phyloP scores from a whole-genome alignment of 2,888 invertebrate genomes.

The Podabrus alpinus region DNA sequence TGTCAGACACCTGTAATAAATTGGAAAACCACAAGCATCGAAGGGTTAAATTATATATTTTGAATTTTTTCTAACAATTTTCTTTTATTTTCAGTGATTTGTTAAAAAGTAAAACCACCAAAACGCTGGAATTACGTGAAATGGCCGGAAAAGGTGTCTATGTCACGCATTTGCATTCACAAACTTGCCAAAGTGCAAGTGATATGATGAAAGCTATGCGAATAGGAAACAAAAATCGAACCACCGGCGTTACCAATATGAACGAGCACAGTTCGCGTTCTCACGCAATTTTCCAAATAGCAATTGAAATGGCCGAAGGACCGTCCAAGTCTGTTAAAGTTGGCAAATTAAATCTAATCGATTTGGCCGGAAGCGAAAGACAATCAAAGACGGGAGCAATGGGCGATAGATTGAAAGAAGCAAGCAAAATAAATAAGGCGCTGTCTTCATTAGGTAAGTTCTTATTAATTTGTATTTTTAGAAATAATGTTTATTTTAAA shows the following conservation, averaged over 20 bases:
- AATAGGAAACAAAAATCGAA: constrained; percentile 89
- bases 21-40: too few relatives aligned
- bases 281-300: constrained; percentile 98
- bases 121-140: constrained; percentile 65
- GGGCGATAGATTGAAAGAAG: constrained; percentile 91
- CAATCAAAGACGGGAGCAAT: constrained; percentile 96
- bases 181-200: constrained; percentile 89
- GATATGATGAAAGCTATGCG: constrained; percentile 96
- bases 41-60: too few relatives aligned
- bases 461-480: not conserved
- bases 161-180: constrained; percentile 92
- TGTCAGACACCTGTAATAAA: too few relatives aligned
- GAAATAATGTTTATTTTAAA: not conserved
- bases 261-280: constrained; percentile 97
- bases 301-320: constrained; percentile 89
- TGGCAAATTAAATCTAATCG: constrained; percentile 95
- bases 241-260: constrained; percentile 63
- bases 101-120: constrained; percentile 62
- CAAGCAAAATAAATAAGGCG: constrained; percentile 96
- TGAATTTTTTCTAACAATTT: too few relatives aligned
- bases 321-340: constrained; percentile 69
- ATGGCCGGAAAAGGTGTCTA: constrained; percentile 76
- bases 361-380: constrained; percentile 97
- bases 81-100: constrained; percentile 64
- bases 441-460: constrained; percentile 86